A percentile compares a stretch with the other conserved stretches of the same genome.
phyloP scores from a whole-genome alignment of 2,797 vertebrate genomes.

The Enteromius mattozi region DNA sequence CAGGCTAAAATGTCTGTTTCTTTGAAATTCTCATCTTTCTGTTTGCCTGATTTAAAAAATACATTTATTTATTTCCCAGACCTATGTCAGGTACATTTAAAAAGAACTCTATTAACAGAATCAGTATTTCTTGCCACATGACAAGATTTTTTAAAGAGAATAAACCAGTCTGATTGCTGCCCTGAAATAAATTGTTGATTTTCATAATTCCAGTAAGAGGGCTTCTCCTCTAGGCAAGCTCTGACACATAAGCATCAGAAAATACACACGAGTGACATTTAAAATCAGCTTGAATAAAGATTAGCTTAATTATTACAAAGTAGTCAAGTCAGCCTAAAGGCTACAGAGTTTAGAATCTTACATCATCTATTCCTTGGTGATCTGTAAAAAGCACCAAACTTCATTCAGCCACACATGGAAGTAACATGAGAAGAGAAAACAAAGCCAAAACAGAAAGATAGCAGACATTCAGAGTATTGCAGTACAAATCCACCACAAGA shows the following conservation, averaged over 20 bases:
- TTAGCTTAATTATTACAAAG: conserved; percentile 43
- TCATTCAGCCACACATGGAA: conserved; percentile 28
- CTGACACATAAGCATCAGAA: conserved; percentile 21
- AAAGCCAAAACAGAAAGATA: background rate
- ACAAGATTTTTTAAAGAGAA: background rate
- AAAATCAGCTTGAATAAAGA: conserved; percentile 44
- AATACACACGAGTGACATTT: conserved; percentile 53
- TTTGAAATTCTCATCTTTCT: background rate
- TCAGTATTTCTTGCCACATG: background rate
- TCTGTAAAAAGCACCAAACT: conserved; percentile 19
- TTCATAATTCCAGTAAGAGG: conserved; percentile 2
- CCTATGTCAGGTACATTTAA: background rate
- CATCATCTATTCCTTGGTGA: conserved; percentile 17
- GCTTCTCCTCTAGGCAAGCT: background rate
- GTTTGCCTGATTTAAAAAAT: background rate
- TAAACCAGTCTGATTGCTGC: background rate
- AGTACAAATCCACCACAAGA: background rate
- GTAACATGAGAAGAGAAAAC: conserved; percentile 23
- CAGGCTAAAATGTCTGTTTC: background rate
- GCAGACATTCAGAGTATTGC: background rate
- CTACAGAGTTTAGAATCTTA: conserved; percentile 5
- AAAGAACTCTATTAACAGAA: background rate
- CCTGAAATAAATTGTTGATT: conserved; percentile 9
- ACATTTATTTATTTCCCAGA: background rate
- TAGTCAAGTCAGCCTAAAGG: background rate